These are phyloP conservation scores for Hyppa rectilinea DNA, from an alignment of 2,888 invertebrate genomes.

Conservation along the genomic window DNA sequence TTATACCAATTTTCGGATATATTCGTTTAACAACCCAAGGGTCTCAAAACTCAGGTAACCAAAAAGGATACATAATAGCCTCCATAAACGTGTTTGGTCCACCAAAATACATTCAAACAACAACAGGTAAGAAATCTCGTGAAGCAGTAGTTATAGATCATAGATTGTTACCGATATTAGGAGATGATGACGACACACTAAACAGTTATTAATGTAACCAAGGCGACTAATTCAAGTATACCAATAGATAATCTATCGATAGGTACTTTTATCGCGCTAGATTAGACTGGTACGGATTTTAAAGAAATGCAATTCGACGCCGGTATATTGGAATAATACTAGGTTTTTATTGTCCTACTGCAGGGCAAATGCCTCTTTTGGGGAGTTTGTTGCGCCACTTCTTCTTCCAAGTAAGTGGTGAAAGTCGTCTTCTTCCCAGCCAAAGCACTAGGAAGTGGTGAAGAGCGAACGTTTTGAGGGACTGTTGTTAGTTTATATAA, in stretches of 20 bases:
- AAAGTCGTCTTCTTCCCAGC: too few relatives aligned
- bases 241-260: conserved; percentile 33
- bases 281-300: conserved; percentile 7
- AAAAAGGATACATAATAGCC: neutral
- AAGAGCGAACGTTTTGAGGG: too few relatives aligned
- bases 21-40: neutral
- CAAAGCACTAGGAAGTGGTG: too few relatives aligned
- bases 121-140: neutral
- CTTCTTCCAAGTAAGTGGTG: too few relatives aligned
- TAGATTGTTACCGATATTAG: neutral
- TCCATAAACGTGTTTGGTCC: neutral
- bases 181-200: conserved; percentile 11
- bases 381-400: too few relatives aligned
- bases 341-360: neutral
- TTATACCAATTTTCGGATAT: neutral
- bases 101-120: neutral
- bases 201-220: conserved; percentile 17
- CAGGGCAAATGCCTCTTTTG: too few relatives aligned
- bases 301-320: neutral
- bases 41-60: conserved; percentile 35
- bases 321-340: neutral
- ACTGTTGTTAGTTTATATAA: too few relatives aligned
- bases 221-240: conserved; percentile 10
- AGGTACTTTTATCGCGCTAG: conserved; percentile 13
- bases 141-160: neutral